Evolutionary conservation across 1,140 invertebrate species (phyloP).

Genomic region (Gyrodactylus bullatarudis): DNA sequence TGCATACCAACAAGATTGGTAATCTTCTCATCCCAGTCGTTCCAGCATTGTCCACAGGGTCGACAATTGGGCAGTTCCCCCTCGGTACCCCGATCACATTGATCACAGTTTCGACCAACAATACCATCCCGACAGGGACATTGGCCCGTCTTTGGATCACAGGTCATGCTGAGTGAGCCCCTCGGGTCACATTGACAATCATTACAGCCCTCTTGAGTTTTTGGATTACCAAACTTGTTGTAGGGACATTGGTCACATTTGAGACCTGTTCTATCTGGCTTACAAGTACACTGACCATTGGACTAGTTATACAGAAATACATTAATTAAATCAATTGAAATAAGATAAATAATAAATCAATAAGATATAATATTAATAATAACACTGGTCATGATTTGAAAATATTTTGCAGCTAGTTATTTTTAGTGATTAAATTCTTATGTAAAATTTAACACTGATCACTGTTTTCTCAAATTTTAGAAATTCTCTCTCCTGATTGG

Average conservation of each 20-base stretch:
- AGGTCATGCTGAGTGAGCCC: constrained; percentile 44
- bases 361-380: no score
- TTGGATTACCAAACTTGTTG: constrained; percentile 13
- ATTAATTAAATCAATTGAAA: no score
- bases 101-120: constrained; percentile 66
- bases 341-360: no score
- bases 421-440: no score
- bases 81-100: constrained; percentile 62
- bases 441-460: no score
- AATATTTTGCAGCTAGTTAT: no score
- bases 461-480: no score
- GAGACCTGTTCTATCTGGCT: constrained; percentile 42
- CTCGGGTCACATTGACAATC: constrained; percentile 52
- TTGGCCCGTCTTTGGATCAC: constrained; percentile 18
- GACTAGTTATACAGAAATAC: no score
- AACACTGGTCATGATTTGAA: no score
- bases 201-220: constrained; percentile 15
- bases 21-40: constrained; percentile 52
- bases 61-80: constrained; percentile 54
- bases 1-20: background rate
- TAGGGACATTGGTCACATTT: constrained; percentile 47
- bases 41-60: constrained; percentile 90
- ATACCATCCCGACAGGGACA: constrained; percentile 44
- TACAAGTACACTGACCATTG: constrained; percentile 51
- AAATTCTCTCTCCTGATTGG: no score